Conservation (phyloP, 2,888 invertebrate species). For the Ptycholaimellus sp. region DNA sequence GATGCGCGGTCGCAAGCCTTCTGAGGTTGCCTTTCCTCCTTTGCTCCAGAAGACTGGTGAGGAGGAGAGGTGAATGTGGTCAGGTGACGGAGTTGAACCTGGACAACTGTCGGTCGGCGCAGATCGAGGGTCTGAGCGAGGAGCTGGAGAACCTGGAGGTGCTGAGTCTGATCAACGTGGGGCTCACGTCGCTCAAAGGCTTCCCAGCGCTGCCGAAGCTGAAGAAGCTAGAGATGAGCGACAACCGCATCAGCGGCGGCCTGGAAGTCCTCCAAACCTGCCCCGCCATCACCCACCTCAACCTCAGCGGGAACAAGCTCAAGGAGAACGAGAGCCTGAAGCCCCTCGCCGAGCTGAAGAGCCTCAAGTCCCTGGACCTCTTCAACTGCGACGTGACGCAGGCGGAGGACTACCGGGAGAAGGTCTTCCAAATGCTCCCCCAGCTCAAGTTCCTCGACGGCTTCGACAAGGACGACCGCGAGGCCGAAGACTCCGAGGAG, state of each 20-base stretch:
- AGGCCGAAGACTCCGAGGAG: constrained; percentile 30
- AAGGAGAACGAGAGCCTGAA: constrained; percentile 71
- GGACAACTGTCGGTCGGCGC: constrained; percentile 79
- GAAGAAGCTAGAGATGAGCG: constrained; percentile 64
- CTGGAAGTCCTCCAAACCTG: constrained; percentile 62
- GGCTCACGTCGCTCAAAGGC: constrained; percentile 75
- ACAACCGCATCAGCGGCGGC: constrained; percentile 67
- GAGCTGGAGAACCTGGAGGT: constrained; percentile 65
- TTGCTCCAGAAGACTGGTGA: not conserved
- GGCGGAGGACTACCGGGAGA: constrained; percentile 65
- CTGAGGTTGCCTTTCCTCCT: constrained; percentile 34
- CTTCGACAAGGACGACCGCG: constrained; percentile 36
- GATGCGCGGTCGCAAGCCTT: constrained; percentile 64
- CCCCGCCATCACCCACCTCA: constrained; percentile 65
- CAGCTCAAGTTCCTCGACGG: constrained; percentile 77
- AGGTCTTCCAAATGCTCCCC: constrained; percentile 69
- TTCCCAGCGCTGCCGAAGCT: constrained; percentile 77
- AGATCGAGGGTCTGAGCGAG: constrained; percentile 71
- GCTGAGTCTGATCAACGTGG: constrained; percentile 81
- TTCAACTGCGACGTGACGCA: constrained; percentile 83
- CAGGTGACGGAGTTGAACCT: constrained; percentile 80
- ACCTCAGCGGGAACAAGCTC: constrained; percentile 70
- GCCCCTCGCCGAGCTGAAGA: constrained; percentile 40
- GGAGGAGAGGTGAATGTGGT: not conserved
- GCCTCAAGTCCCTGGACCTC: constrained; percentile 62